Evolutionary conservation across 2,113 vertebrate species (phyloP).

Genomic region (Eptesicus fuscus): DNA sequence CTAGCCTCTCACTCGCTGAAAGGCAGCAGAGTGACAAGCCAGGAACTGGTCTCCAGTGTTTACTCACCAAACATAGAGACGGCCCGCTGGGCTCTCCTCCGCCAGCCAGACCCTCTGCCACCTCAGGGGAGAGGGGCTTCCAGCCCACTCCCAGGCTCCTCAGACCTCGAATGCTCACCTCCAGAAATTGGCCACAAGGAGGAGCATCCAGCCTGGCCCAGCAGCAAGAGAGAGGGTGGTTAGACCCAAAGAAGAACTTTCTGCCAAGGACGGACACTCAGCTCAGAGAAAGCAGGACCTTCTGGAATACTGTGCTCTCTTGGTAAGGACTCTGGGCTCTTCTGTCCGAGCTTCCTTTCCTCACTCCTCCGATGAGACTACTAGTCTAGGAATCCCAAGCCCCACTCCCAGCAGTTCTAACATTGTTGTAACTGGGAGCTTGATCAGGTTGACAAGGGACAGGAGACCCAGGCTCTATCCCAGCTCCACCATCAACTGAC

Average conservation of each 20-base stretch:
- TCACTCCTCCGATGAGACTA: background rate
- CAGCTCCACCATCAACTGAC: background rate
- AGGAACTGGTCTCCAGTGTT: slow-evolving; percentile 57
- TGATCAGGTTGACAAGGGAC: background rate
- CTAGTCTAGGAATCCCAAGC: background rate
- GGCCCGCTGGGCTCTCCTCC: background rate
- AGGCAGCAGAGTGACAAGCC: slow-evolving; percentile 61
- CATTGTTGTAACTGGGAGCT: background rate
- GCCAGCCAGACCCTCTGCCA: slow-evolving; percentile 13
- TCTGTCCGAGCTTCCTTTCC: background rate
- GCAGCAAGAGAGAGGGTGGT: background rate
- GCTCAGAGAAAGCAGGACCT: background rate
- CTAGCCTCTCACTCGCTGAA: slow-evolving; percentile 51
- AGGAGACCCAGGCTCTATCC: background rate
- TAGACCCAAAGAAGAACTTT: slow-evolving; percentile 11
- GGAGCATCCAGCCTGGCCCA: background rate
- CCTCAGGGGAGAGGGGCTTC: background rate
- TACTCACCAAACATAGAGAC: slow-evolving; percentile 59
- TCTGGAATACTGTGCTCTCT: background rate
- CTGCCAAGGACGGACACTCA: background rate
- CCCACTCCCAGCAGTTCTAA: background rate
- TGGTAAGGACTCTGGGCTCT: background rate
- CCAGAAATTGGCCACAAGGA: slow-evolving; percentile 6
- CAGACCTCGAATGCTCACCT: background rate
- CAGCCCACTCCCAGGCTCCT: background rate